Evolutionary conservation across 1,140 invertebrate species (phyloP).

Genomic region (Belonocnema kinseyi): DNA sequence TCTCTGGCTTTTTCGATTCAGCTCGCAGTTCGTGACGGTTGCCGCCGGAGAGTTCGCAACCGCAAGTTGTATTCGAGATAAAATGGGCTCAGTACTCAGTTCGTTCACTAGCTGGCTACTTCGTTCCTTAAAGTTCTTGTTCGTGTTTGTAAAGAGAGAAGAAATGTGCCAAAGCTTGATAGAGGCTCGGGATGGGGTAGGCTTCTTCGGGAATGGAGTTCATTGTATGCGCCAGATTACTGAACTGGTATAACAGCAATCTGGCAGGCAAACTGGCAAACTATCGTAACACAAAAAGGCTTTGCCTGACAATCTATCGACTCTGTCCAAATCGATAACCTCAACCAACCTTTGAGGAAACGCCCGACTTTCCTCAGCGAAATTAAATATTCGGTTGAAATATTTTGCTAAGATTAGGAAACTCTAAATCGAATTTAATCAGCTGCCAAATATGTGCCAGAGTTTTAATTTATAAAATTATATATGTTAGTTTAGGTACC

Average conservation of each 20-base stretch:
- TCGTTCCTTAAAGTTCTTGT: constrained; percentile 34
- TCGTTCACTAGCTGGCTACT: constrained; percentile 35
- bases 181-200: constrained; percentile 25
- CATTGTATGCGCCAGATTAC: constrained; percentile 55
- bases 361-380: neutral
- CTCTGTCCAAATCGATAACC: constrained; percentile 40
- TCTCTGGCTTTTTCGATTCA: constrained; percentile 11
- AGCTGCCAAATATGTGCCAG: too few species aligned
- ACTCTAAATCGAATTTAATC: too few species aligned
- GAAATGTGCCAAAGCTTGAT: constrained; percentile 4
- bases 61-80: constrained; percentile 59
- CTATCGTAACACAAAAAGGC: constrained; percentile 33
- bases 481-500: too few species aligned
- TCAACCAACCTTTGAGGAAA: constrained; percentile 22
- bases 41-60: constrained; percentile 55
- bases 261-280: constrained; percentile 43
- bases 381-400: neutral
- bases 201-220: constrained; percentile 46
- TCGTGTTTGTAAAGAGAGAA: constrained; percentile 52
- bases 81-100: constrained; percentile 56
- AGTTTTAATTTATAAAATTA: too few species aligned
- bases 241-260: constrained; percentile 46
- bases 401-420: too few species aligned
- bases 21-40: constrained; percentile 42
- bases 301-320: constrained; percentile 34